Percentiles rank a stretch among this genome's conserved stretches.
Evolutionary conservation across 1,140 invertebrate species (phyloP).

Genomic region (Drosophila burlai): DNA sequence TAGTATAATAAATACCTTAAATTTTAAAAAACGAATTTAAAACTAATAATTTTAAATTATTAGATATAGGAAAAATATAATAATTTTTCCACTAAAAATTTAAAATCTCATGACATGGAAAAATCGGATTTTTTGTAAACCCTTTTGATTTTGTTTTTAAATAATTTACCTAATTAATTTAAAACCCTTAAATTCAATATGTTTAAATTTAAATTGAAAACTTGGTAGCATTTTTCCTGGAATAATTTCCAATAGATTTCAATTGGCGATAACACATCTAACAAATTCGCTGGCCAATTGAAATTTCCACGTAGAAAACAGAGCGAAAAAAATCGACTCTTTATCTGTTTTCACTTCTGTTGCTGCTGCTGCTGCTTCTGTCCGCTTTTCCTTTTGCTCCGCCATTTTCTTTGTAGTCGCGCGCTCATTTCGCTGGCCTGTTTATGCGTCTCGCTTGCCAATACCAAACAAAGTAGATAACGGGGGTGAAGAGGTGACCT

Average conservation of each 20-base stretch:
- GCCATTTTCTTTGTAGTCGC: conserved; percentile 14
- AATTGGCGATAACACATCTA: neutral
- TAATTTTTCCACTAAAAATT: too few relatives aligned
- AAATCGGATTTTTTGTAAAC: too few relatives aligned
- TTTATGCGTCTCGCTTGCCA: conserved; percentile 32
- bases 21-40: neutral
- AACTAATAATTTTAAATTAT: neutral
- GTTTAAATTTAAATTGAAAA: too few relatives aligned
- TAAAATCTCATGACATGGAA: too few relatives aligned
- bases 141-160: too few relatives aligned
- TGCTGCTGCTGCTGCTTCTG: neutral
- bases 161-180: too few relatives aligned
- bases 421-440: conserved; percentile 25
- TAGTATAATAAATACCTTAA: neutral
- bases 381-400: neutral
- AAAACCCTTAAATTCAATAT: too few relatives aligned
- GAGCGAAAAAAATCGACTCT: neutral
- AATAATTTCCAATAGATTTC: neutral
- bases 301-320: neutral
- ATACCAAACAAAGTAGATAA: conserved; percentile 20
- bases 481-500: too few relatives aligned
- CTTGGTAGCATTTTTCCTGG: neutral
- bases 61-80: too few relatives aligned
- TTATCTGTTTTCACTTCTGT: neutral
- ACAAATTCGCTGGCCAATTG: conserved; percentile 3